These are phyloP conservation scores for Cantharis rustica DNA, from an alignment of 2,888 invertebrate species.

Conservation along the genomic window DNA sequence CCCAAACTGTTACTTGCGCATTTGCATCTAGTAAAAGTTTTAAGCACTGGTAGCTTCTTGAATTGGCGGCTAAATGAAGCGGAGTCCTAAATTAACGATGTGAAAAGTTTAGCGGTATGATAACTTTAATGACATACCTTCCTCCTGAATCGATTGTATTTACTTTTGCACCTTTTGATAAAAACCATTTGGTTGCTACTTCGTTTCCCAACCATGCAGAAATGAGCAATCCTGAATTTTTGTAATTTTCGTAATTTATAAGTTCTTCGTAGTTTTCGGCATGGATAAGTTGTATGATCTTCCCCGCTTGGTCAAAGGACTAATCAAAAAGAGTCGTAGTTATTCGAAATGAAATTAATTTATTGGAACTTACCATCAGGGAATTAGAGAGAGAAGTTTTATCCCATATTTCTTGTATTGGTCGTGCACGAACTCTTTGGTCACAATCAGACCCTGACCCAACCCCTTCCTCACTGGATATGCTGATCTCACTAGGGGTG, in stretches of 20 bases:
- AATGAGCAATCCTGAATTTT: conserved; percentile 63
- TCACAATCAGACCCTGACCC: conserved; percentile 54
- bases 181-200: conserved; percentile 59
- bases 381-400: conserved; percentile 41
- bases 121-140: conserved; percentile 57
- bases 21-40: conserved; percentile 70
- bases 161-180: conserved; percentile 65
- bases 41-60: conserved; percentile 73
- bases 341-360: not conserved
- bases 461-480: conserved; percentile 61
- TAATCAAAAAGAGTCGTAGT: conserved; percentile 41
- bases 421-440: conserved; percentile 39
- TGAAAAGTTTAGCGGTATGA: not conserved
- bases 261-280: conserved; percentile 58
- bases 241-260: conserved; percentile 52
- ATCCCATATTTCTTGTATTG: conserved; percentile 52
- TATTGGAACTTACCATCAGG: conserved; percentile 44
- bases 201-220: conserved; percentile 66
- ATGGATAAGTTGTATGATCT: conserved; percentile 52
- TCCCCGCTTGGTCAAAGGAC: conserved; percentile 58
- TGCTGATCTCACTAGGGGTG: conserved; percentile 39
- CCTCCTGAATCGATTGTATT: conserved; percentile 70
- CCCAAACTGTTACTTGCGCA: conserved; percentile 73
- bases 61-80: conserved; percentile 79
- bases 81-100: conserved; percentile 59